Evolutionary conservation across 1,140 invertebrate species (phyloP), one percentile per base, ranked within the genome.

Genomic region (Pseudomyrmex gracilis): DNA sequence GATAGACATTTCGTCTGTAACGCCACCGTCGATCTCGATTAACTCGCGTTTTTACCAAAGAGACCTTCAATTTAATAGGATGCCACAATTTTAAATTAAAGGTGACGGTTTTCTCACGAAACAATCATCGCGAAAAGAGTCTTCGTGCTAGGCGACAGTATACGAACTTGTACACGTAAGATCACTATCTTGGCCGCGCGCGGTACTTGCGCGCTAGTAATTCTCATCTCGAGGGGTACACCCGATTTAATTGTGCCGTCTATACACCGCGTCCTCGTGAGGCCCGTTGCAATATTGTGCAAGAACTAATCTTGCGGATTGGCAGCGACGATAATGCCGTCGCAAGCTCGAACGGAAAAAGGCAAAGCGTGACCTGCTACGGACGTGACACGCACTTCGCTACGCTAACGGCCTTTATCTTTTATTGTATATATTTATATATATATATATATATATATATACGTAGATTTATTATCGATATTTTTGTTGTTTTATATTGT

Each of bases 71-170:
- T 85, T 85, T 83, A 34, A 34, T 34, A 22, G 22, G 51, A n/a
- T 73, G 34, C 7, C 57, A 53, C 57, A 22, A n/a, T 53, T 61
- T 55, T 9, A 64, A 53, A 88, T 88, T 71, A 84, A 88, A 77
- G 12, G 8, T 10, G 64, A 8, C 57, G 12, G 22, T 13, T 13
- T 66, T 86, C 87, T 76, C 80, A 66, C 82, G 84, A 86, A 86
- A 61, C 66, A 89, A 89, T 89, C 87, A 86, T 89, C 82, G 77
- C 76, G 87, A 68, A 34, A 34, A 87, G 61, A 89, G 85, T 82
- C 73, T 89, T 89, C 88, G 88, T 89, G 88, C 24, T 60, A 68
- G 57, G 60, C 85, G 87, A 87, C 87, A 89, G 73, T 89, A 89
- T 89, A 58, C 87, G 64, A 43, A 58, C 63, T 24, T 76, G 24